These are phyloP conservation scores for Lasioglossum leucozonium DNA, from an alignment of 2,888 invertebrate genomes.

Conservation along the genomic window DNA sequence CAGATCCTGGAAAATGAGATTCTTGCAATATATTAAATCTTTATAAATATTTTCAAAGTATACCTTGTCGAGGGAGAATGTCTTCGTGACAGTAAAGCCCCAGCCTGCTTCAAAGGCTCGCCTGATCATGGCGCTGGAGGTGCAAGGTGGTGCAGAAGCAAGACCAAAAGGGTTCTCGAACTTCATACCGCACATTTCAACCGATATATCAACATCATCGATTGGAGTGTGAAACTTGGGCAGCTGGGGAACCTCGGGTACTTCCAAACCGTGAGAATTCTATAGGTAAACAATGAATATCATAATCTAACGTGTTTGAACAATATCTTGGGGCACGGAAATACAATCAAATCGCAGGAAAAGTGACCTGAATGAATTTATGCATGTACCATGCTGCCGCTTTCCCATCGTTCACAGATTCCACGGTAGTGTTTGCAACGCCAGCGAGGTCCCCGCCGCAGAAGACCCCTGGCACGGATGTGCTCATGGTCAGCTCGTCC, in stretches of 20 bases:
- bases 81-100: constrained; percentile 99
- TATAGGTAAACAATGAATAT: constrained; percentile 45
- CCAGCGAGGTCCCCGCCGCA: constrained; percentile 98
- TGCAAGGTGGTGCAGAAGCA: constrained; percentile 98
- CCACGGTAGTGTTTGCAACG: constrained; percentile 98
- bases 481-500: constrained; percentile 91
- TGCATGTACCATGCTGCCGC: constrained; percentile 98
- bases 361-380: constrained; percentile 91
- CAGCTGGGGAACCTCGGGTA: constrained; percentile 89
- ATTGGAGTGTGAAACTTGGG: constrained; percentile 97
- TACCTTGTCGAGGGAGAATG: constrained; percentile 97
- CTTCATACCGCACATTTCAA: constrained; percentile 96
- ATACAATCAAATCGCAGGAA: not conserved
- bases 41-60: not conserved
- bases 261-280: constrained; percentile 85
- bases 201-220: constrained; percentile 96
- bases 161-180: constrained; percentile 99
- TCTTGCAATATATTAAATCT: too few relatives aligned
- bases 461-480: constrained; percentile 92
- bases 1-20: constrained; percentile 88
- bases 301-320: not conserved
- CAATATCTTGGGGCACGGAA: not conserved
- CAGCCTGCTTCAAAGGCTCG: constrained; percentile 98
- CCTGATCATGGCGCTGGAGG: constrained; percentile 97
- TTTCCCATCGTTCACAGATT: constrained; percentile 99